Conservation (phyloP, 2,113 vertebrate species). For the Dromaius novaehollandiae region DNA sequence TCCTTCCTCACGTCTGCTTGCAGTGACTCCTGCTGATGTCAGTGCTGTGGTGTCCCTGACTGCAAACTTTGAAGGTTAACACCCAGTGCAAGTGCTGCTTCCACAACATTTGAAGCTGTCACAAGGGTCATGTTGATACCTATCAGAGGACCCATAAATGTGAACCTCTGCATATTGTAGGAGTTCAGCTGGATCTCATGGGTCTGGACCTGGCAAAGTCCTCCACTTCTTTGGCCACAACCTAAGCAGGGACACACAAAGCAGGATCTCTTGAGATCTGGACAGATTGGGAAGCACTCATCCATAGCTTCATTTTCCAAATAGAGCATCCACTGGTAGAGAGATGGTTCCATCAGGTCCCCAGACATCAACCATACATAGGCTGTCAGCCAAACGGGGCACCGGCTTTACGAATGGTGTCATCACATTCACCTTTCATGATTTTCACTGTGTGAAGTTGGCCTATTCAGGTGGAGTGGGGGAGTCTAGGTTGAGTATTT, state of each 20-base stretch:
- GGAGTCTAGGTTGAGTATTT: neutral
- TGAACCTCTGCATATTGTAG: neutral
- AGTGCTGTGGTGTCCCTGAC: neutral
- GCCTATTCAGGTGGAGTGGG: neutral
- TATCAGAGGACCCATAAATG: neutral
- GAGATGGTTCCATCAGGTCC: neutral
- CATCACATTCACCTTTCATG: neutral
- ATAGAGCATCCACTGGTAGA: neutral
- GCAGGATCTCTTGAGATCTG: neutral
- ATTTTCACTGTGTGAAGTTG: neutral
- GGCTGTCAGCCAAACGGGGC: neutral
- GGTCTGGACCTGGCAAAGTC: neutral
- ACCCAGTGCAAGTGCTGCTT: neutral
- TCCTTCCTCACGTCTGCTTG: neutral
- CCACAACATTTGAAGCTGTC: neutral
- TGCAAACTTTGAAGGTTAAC: neutral
- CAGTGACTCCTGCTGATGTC: neutral
- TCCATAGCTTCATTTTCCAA: neutral
- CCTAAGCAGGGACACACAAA: neutral
- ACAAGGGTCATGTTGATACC: neutral
- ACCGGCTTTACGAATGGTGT: neutral
- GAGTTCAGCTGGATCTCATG: neutral
- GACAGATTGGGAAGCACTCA: rapidly evolving
- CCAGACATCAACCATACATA: neutral
- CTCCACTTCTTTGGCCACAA: neutral